Conservation (phyloP, 2,888 invertebrate species). For the Tenthredo distinguenda region DNA sequence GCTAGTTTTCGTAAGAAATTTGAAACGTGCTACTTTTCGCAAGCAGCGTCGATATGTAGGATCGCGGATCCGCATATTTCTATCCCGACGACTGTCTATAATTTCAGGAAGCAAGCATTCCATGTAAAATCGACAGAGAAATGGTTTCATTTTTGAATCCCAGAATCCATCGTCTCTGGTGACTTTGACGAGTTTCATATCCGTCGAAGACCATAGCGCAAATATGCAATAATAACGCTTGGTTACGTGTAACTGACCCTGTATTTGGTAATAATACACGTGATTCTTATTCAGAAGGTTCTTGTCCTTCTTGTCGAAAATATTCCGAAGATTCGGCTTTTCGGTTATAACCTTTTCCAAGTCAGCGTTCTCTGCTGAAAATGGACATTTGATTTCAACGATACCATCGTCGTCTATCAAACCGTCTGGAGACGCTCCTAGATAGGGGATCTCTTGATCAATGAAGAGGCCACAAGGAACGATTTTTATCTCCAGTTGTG, state of each 20-base stretch:
- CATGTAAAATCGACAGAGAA: too few species aligned
- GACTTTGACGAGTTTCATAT: slow-evolving; percentile 20
- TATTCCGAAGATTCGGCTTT: slow-evolving; percentile 14
- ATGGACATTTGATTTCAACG: slow-evolving; percentile 43
- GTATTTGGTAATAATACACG: slow-evolving; percentile 53
- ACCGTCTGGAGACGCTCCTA: slow-evolving; percentile 13
- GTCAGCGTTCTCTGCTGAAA: background rate
- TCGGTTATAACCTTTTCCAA: slow-evolving; percentile 32
- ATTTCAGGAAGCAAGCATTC: too few species aligned
- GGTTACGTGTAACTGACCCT: slow-evolving; percentile 55
- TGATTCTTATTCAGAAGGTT: slow-evolving; percentile 50
- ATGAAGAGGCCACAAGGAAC: background rate
- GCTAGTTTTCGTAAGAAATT: too few species aligned
- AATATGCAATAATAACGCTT: slow-evolving; percentile 51
- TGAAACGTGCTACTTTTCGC: too few species aligned
- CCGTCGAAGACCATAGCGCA: slow-evolving; percentile 32
- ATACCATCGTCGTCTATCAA: slow-evolving; percentile 4
- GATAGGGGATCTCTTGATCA: background rate
- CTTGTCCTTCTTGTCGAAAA: slow-evolving; percentile 33
- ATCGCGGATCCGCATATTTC: too few species aligned
- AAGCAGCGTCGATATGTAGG: too few species aligned
- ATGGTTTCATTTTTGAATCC: background rate
- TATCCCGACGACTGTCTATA: too few species aligned
- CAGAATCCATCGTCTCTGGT: background rate
- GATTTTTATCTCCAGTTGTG: background rate